Evolutionary conservation across 1,140 invertebrate genomes (phyloP), one percentile per base, ranked within the genome.

Genomic region (Nautilus pompilius): DNA sequence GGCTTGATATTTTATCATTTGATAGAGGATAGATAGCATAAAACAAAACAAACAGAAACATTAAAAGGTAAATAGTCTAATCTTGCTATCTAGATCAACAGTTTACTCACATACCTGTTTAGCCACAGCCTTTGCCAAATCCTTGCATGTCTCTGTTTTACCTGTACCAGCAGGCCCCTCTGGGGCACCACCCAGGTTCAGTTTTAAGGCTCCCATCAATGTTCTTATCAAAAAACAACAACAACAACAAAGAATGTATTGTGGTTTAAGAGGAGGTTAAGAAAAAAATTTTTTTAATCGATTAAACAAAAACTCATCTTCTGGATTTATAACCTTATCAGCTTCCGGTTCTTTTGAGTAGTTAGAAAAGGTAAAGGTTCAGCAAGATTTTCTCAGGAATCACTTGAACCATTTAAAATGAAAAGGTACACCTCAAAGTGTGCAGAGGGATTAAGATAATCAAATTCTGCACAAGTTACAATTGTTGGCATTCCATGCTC

Each of bases 71-170:
- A n/a, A n/a, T n/a, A n/a, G n/a, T n/a, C n/a, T n/a, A n/a, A n/a
- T n/a, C n/a, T n/a, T n/a, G n/a, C n/a, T n/a, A n/a, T n/a, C n/a
- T n/a, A n/a, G n/a, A n/a, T n/a, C n/a, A n/a, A n/a, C n/a, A n/a
- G 13, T 8, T 33, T 29, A 6, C 55, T n/a, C 33, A 33, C 46
- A 24, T 29, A 78, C 78, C 73, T 80, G 82, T 73, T 84, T 84
- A 54, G 80, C 83, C 0, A 84, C 78, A 67, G 83, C 83, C 68
- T 83, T 84, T 22, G 82, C 83, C 49, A 83, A 69, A 80, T 83
- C 83, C 73, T 84, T 83, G 77, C 91, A 94, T 62, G 93, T 87
- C 80, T 95, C 92, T 0, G 93, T 95, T 51, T 91, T 92, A 5
- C 82, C 82, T 41, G 83, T 84, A 54, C 83, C 83, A 58, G 83